Evolutionary conservation across 2,113 vertebrate species (phyloP).

Genomic region (Jaculus jaculus): DNA sequence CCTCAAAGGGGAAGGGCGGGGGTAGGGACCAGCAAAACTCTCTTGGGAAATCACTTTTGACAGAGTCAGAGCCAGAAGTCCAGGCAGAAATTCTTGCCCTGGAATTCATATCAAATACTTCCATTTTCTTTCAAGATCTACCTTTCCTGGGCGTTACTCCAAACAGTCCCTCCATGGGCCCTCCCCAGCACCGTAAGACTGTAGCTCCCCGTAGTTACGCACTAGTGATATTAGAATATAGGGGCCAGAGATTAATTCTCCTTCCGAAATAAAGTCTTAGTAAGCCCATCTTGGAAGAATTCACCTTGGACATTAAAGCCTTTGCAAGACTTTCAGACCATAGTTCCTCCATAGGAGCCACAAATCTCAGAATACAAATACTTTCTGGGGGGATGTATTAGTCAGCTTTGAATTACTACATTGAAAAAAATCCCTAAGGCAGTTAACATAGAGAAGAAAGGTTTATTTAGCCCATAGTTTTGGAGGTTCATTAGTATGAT

Average conservation of each 20-base stretch:
- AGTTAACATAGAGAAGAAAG: background rate
- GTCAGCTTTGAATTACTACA: background rate
- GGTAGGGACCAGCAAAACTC: background rate
- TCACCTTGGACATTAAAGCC: background rate
- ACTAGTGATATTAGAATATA: background rate
- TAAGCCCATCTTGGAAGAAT: background rate
- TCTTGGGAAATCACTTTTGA: background rate
- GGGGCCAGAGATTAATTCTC: background rate
- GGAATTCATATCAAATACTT: background rate
- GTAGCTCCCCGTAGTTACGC: background rate
- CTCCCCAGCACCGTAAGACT: background rate
- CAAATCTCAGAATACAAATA: background rate
- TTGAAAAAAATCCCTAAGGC: background rate
- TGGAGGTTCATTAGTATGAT: background rate
- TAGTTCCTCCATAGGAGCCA: background rate
- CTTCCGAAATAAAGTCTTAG: background rate
- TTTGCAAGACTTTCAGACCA: background rate
- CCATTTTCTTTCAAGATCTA: background rate
- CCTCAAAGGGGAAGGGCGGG: background rate
- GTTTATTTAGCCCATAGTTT: background rate
- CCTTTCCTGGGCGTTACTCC: background rate
- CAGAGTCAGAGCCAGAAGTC: background rate
- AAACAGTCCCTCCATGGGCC: background rate
- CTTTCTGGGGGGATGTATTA: background rate
- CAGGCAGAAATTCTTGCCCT: background rate